Evolutionary conservation across 2,113 vertebrate genomes (phyloP).

Genomic region (Pungitius pungitius): DNA sequence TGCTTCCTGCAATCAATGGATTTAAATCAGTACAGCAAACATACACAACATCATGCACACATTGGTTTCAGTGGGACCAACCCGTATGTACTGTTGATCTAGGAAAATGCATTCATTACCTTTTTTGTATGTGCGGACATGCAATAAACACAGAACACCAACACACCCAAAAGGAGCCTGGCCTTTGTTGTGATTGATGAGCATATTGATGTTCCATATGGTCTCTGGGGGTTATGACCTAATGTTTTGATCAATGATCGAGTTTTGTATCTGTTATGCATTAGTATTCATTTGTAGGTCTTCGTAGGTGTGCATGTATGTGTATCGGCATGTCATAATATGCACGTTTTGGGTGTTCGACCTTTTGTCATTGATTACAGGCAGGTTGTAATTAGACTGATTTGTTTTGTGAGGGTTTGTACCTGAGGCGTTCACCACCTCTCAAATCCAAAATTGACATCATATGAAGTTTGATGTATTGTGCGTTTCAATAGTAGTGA

Average conservation of each 20-base stretch:
- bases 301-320: slow-evolving; percentile 10
- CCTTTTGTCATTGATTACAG: slow-evolving; percentile 72
- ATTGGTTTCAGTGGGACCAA: slow-evolving; percentile 7
- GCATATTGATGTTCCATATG: slow-evolving; percentile 68
- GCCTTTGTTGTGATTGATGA: slow-evolving; percentile 70
- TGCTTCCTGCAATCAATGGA: slow-evolving; percentile 33
- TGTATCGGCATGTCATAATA: slow-evolving; percentile 12
- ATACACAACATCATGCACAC: not conserved
- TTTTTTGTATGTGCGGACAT: slow-evolving; percentile 51
- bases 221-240: slow-evolving; percentile 56
- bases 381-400: slow-evolving; percentile 66
- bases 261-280: slow-evolving; percentile 33
- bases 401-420: slow-evolving; percentile 36
- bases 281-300: slow-evolving; percentile 3
- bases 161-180: slow-evolving; percentile 30
- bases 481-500: slow-evolving; percentile 19
- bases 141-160: slow-evolving; percentile 25
- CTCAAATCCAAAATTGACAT: slow-evolving; percentile 43
- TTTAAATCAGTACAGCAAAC: slow-evolving; percentile 22
- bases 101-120: slow-evolving; percentile 45
- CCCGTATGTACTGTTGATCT: not conserved
- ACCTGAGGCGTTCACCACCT: slow-evolving; percentile 16
- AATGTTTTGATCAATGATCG: slow-evolving; percentile 49
- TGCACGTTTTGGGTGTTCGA: slow-evolving; percentile 38
- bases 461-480: slow-evolving; percentile 43